Evolutionary conservation across 35 echinoderm and acorn worm genomes (phyloP), one percentile per base, ranked within the genome.

Genomic region (Apostichopus parvimensis): DNA sequence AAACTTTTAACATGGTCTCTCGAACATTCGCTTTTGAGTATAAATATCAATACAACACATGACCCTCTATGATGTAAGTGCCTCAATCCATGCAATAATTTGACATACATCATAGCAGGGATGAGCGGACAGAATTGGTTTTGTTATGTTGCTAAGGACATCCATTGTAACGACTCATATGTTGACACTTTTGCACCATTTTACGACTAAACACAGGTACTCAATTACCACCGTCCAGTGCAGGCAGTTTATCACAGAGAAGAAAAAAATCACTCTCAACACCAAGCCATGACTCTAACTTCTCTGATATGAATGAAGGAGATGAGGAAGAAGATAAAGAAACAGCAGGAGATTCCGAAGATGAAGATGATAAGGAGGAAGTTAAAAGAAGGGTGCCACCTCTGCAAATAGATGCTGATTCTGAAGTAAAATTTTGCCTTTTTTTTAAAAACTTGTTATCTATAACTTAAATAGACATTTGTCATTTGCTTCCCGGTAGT

Each of bases 331-430:
- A 78, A 75, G 17, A 11, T 14, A 60, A 70, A 8, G 25, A 93
- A 56, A 87, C 77, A 68, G 9, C 64, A 15, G 77, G 80, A 45
- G 80, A 68, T 45, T 53, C 22, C 34, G 79, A 83, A 0, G 53
- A 86, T 11, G 61, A 78, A 61, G 20, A 65, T 52, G 79, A 79
- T 45, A 13, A 84, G 15, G 86, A 79, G 77, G 18, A 84, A 23
- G 8, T 17, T 60, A 87, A 79, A 73, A 77, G 21, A 53, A 26
- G 56, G 15, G 76, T 96, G 22, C 95, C 95, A 57, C 88, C 85
- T 78, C 68, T 93, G 56, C 80, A 95, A 62, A 77, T 95, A 20
- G 92, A 93, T 56, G 93, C 92, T 20, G 96, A 95, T n/a, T 95
- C 96, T 54, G 96, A 98, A 34, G 96, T 98, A 92, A 91, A 71